These are phyloP conservation scores for Ceryle rudis DNA, from an alignment of 2,797 vertebrate genomes.

Conservation along the genomic window DNA sequence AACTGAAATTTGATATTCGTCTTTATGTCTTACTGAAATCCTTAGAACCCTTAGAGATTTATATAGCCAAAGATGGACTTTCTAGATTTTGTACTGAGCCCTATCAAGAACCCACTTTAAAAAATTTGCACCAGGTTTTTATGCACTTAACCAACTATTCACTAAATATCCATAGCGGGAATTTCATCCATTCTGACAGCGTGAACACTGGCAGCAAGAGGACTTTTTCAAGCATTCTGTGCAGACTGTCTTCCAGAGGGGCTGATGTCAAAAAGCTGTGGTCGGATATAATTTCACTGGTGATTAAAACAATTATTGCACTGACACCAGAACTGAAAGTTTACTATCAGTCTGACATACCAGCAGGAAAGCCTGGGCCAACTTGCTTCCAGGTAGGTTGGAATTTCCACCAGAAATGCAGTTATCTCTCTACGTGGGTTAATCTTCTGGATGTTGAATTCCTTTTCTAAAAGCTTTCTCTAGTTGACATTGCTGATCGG, in stretches of 20 bases:
- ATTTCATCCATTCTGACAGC: conserved; percentile 94
- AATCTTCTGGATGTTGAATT: neutral
- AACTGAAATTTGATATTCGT: conserved; percentile 97
- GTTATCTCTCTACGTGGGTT: neutral
- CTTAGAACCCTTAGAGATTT: conserved; percentile 94
- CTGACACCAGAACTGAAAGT: conserved; percentile 94
- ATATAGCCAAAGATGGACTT: conserved; percentile 96
- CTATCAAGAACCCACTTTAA: conserved; percentile 92
- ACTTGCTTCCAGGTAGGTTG: conserved; percentile 94
- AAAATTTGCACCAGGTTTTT: conserved; percentile 93
- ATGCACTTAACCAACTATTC: conserved; percentile 99
- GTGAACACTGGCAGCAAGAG: conserved; percentile 95
- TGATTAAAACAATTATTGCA: conserved; percentile 96
- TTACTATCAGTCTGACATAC: conserved; percentile 93
- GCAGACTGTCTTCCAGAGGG: conserved; percentile 88
- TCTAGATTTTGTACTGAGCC: conserved; percentile 97
- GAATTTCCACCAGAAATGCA: neutral
- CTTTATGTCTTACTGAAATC: conserved; percentile 95
- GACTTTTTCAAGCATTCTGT: conserved; percentile 93
- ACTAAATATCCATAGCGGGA: conserved; percentile 92
- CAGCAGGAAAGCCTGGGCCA: conserved; percentile 91
- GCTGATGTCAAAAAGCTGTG: conserved; percentile 94
- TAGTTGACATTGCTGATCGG: neutral
- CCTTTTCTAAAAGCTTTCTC: neutral
- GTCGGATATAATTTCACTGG: conserved; percentile 96